Evolutionary conservation across 2,888 invertebrate species (phyloP), one percentile per base, ranked within the genome.

Genomic region (Drosophila paucipuncta): DNA sequence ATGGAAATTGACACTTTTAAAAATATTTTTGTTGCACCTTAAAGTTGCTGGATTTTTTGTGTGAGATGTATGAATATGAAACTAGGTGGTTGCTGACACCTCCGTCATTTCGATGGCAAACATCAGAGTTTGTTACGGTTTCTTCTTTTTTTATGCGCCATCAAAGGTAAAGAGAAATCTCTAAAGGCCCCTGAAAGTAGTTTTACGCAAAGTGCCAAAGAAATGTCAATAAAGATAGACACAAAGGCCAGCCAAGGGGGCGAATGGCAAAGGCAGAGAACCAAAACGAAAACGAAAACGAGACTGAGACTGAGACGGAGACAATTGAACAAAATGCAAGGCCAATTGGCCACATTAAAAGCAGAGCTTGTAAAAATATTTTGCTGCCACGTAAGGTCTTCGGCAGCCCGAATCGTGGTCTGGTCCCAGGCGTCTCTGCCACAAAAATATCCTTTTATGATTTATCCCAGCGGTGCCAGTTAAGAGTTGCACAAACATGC

Each of bases 391-490:
- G 68, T 68, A 80, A 76, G 76, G 81, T 68, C 68, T 81, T 43
- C 65, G 33, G 52, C 54, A 35, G 25, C 35, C 13, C 28, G 25
- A 47, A 25, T n/a, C 30, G 35, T 16, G 47, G 22, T 18, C 43
- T 35, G 37, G 37, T 31, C 62, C 53, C 47, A n/a, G 52, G 62
- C 73, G 60, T 57, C 59, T 47, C 35, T 33, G 76, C 80, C 79
- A 78, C 71, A 75, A 73, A 81, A 86, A 78, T 83, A 84, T 80
- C 74, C 80, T 81, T 83, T 86, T 89, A 89, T 86, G 86, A 86
- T 86, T 85, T 86, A 76, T 80, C 87, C 89, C 89, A 83, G 73
- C 73, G 87, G 89, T 86, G 87, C 80, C 73, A 78, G 86, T 81
- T 85, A 82, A 84, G 82, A 80, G 86, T 82, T 82, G 71, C 73